Evolutionary conservation across 2,113 vertebrate species (phyloP), one percentile per base, ranked within the genome.

Genomic region (Eulacestoma nigropectus): DNA sequence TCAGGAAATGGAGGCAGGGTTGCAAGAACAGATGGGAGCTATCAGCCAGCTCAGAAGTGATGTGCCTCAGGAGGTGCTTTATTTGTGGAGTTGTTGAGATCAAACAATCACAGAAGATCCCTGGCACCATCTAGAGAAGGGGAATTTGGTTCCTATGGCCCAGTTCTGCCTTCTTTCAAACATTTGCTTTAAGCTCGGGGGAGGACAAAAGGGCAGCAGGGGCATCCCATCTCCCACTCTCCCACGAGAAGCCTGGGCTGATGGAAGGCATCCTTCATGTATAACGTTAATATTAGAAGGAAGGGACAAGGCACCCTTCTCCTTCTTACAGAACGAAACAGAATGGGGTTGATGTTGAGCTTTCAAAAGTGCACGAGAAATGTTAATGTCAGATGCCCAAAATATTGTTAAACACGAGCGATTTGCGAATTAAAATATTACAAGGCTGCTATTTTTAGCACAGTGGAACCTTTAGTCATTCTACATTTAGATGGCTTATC

Each of bases 381-480:
- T 30, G 89, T 74, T 93, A 63, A 55, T 84, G 90, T 96, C 93
- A 84, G 80, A 63, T 76, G 73, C 77, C 69, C 85, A 96, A 94
- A 86, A 96, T 98, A 96, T 95, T 97, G 93, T 93, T 91, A 97
- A 97, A 96, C 91, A 96, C n/a, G 68, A 96, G 67, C 0, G 6
- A 77, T 91, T 96, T 96, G 77, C 2, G 37, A 79, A 93, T 97
- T 97, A 63, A 96, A 98, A 97, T 97, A 96, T 95, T 95, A 94
- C 77, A 64, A 93, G 92, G 42, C 62, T 89, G 90, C 95, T 98
- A 97, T 97, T 98, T 98, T 97, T 98, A 97, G 97, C n/a, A 8
- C 68, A 21, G 60, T 70, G 52, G 83, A 93, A 96, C 77, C 93
- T 94, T 96, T 96, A 92, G 91, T 96, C 81, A 79, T 91, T 96